phyloP scores from a whole-genome alignment of 2,888 invertebrate species.

The Nemoura dubitans region DNA sequence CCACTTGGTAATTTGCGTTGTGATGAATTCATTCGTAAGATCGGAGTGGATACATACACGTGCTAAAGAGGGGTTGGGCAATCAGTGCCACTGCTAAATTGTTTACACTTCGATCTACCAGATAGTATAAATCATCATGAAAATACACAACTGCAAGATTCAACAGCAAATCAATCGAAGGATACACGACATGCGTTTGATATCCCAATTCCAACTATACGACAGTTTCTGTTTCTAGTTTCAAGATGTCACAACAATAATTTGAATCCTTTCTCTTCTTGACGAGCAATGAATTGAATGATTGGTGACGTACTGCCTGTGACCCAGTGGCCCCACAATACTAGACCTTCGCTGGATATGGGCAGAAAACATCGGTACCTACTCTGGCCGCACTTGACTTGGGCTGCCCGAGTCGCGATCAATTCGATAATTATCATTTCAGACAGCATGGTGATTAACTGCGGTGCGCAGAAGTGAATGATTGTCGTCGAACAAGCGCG shows the following conservation, averaged over 20 bases:
- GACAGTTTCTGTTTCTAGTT: background rate
- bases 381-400: background rate
- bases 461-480: background rate
- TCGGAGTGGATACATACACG: background rate
- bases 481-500: background rate
- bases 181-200: no score
- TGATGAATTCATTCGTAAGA: background rate
- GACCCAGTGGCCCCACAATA: background rate
- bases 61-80: no score
- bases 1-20: background rate
- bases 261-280: background rate
- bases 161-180: no score
- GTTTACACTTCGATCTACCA: no score
- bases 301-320: background rate
- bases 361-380: background rate
- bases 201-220: background rate
- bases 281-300: background rate
- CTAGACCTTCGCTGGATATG: background rate
- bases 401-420: background rate
- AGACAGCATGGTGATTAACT: background rate
- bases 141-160: no score
- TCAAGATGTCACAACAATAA: background rate
- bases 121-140: no score
- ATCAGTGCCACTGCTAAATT: no score
- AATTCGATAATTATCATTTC: background rate